phyloP scores from a whole-genome alignment of 2,113 vertebrate species.

The Caretta caretta region DNA sequence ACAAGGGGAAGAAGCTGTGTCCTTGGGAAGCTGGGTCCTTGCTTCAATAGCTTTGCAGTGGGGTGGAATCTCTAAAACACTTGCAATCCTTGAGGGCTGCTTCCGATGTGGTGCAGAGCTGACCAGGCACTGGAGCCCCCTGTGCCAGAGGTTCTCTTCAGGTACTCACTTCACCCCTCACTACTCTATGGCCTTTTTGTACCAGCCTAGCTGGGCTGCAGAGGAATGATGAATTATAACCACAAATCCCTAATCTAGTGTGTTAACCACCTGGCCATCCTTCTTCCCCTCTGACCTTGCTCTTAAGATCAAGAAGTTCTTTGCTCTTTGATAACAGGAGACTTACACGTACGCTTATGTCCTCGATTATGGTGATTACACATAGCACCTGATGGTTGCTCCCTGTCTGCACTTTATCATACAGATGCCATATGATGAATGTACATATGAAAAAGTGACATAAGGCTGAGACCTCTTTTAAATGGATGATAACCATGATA shows the following conservation, averaged over 20 bases:
- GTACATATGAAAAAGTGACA: not conserved
- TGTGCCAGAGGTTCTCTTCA: not conserved
- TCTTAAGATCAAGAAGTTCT: not conserved
- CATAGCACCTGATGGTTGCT: not conserved
- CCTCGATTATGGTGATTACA: not conserved
- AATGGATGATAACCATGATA: not conserved
- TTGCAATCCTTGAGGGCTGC: not conserved
- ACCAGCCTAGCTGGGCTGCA: not conserved
- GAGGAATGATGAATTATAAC: not conserved
- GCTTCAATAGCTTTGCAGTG: not conserved
- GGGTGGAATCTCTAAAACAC: not conserved
- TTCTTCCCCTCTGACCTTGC: not conserved
- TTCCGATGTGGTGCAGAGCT: not conserved
- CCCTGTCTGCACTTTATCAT: not conserved
- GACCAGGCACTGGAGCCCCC: not conserved
- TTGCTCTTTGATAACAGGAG: not conserved
- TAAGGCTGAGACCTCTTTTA: not conserved
- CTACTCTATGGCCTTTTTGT: not conserved
- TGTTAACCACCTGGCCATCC: not conserved
- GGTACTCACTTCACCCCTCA: not conserved
- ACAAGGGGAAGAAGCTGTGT: not conserved
- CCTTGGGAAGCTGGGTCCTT: not conserved
- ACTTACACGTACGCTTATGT: not conserved
- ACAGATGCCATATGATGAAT: rapidly evolving
- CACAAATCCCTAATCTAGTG: not conserved